Evolutionary conservation across 2,797 vertebrate species (phyloP).

Genomic region (Mus minutoides): DNA sequence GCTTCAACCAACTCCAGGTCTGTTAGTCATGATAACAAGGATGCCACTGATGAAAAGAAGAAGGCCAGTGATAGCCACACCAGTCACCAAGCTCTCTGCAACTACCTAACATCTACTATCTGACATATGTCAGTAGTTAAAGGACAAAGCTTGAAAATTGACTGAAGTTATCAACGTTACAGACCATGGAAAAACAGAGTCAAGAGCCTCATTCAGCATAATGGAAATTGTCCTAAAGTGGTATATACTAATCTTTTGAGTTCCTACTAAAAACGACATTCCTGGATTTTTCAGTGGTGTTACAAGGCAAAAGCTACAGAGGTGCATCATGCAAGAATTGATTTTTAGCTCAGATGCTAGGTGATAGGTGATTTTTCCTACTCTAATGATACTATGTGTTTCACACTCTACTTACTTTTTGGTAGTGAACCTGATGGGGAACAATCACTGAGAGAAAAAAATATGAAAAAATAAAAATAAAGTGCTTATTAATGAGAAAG

Average conservation of each 20-base stretch:
- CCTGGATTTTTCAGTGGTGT: neutral
- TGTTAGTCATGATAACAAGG: neutral
- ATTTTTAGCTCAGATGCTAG: neutral
- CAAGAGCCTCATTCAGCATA: neutral
- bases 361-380: neutral
- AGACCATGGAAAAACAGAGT: neutral
- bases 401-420: neutral
- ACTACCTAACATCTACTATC: neutral
- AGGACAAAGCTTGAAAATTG: neutral
- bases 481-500: neutral
- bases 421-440: neutral
- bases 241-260: neutral
- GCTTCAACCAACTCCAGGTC: no score
- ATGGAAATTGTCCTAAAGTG: neutral
- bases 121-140: neutral
- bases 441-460: neutral
- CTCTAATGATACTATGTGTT: neutral
- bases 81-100: neutral
- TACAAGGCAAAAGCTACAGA: neutral
- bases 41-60: neutral
- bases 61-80: accelerated
- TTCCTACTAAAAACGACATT: neutral
- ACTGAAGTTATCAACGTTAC: neutral
- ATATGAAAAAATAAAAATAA: neutral
- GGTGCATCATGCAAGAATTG: neutral